A percentile compares a stretch with the other conserved stretches of the same genome.
These are phyloP conservation scores for Eristalis tenax DNA, from an alignment of 2,888 invertebrate species.

Conservation along the genomic window DNA sequence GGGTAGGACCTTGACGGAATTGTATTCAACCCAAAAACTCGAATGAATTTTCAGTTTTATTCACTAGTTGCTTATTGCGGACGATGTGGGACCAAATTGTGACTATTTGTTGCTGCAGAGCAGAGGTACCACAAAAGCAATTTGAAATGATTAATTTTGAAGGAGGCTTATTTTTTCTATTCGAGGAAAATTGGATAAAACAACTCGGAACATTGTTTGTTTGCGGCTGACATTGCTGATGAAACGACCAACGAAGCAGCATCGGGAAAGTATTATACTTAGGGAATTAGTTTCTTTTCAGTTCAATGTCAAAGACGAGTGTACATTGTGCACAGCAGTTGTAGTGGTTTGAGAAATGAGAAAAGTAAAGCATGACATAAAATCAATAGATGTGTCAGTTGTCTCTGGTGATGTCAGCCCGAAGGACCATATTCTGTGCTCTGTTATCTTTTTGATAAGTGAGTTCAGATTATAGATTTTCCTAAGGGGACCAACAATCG, in stretches of 20 bases:
- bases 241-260: not conserved
- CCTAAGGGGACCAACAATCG: not conserved
- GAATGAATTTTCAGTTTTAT: conserved; percentile 35
- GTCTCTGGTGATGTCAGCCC: too few species aligned
- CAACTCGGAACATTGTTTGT: conserved; percentile 1
- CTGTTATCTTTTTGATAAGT: not conserved
- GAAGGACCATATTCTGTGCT: not conserved
- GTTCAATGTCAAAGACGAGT: conserved; percentile 16
- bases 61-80: conserved; percentile 25
- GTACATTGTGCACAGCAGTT: not conserved
- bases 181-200: conserved; percentile 1
- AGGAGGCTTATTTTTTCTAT: conserved; percentile 12
- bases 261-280: conserved; percentile 24
- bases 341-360: not conserved
- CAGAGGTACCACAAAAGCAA: conserved; percentile 39
- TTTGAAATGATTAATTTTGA: conserved; percentile 36
- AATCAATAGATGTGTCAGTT: not conserved
- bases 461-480: not conserved
- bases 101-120: not conserved
- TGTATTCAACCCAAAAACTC: conserved; percentile 20
- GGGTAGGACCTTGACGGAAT: conserved; percentile 44
- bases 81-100: not conserved
- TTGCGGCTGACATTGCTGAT: not conserved
- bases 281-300: conserved; percentile 17
- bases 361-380: not conserved